Conservation (phyloP, 2,797 vertebrate species). For the Microhierax caerulescens region DNA sequence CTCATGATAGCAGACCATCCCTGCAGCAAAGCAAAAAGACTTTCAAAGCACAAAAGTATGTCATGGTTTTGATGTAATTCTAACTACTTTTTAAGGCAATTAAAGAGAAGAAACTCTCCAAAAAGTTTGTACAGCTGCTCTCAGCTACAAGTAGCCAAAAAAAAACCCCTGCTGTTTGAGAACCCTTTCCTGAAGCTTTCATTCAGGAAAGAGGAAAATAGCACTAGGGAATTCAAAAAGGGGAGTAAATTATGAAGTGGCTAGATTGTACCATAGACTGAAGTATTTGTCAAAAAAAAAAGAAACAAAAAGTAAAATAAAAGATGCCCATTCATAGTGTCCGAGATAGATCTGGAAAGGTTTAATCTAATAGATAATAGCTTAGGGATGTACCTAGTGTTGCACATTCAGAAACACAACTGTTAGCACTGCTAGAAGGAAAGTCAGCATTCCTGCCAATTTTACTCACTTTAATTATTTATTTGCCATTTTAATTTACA, state of each 20-base stretch:
- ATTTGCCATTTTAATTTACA: not conserved
- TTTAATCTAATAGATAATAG: not conserved
- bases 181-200: not conserved
- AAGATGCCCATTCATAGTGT: not conserved
- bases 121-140: not conserved
- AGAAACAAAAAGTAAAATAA: not conserved
- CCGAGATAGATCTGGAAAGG: not conserved
- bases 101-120: not conserved
- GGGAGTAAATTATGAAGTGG: not conserved
- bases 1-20: not conserved
- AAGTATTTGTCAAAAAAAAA: accelerated
- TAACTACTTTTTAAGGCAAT: not conserved
- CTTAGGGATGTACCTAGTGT: not conserved
- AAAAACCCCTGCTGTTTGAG: not conserved
- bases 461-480: not conserved
- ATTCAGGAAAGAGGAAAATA: not conserved
- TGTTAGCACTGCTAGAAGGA: not conserved
- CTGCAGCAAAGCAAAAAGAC: not conserved
- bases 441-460: not conserved
- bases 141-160: not conserved
- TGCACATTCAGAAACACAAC: not conserved
- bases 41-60: not conserved
- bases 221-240: not conserved
- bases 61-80: not conserved
- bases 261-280: not conserved